These are phyloP conservation scores for cattle (Bos taurus) DNA, from an alignment of 2,113 vertebrate species.

Conservation along the genomic window DNA sequence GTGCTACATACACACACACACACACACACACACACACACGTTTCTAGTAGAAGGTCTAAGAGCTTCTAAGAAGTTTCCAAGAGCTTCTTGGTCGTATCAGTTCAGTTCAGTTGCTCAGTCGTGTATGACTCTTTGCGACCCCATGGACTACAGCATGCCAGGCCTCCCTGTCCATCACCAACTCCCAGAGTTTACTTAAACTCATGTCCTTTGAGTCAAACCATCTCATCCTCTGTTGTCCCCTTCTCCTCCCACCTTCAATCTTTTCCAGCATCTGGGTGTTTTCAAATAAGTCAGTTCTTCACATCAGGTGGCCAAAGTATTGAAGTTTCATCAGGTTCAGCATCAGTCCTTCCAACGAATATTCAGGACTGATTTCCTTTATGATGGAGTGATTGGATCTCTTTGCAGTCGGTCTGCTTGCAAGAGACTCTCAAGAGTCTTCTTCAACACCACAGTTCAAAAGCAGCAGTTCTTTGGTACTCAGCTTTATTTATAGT, in stretches of 20 bases:
- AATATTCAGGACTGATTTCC: not conserved
- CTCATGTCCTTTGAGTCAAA: not conserved
- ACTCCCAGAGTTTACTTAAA: not conserved
- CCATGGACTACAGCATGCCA: not conserved
- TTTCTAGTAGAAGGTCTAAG: not conserved
- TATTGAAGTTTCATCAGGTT: not conserved
- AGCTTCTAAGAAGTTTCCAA: not conserved
- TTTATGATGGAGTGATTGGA: not conserved
- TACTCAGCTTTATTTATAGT: not conserved
- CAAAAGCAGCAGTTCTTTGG: not conserved
- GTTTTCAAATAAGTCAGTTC: not conserved
- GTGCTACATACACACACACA: not conserved
- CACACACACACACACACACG: too few species aligned
- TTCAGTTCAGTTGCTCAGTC: not conserved
- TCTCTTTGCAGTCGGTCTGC: not conserved
- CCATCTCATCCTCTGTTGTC: not conserved
- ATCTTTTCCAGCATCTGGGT: not conserved
- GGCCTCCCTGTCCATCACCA: not conserved
- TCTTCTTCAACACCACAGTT: not conserved
- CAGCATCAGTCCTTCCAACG: not conserved
- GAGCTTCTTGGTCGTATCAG: not conserved
- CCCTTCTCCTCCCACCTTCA: not conserved
- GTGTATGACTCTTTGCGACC: fast-evolving
- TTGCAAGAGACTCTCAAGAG: not conserved
- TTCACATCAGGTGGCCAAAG: not conserved